Evolutionary conservation across 2,888 invertebrate genomes (phyloP), one percentile per base, ranked within the genome.

Genomic region (Acleris laterana): DNA sequence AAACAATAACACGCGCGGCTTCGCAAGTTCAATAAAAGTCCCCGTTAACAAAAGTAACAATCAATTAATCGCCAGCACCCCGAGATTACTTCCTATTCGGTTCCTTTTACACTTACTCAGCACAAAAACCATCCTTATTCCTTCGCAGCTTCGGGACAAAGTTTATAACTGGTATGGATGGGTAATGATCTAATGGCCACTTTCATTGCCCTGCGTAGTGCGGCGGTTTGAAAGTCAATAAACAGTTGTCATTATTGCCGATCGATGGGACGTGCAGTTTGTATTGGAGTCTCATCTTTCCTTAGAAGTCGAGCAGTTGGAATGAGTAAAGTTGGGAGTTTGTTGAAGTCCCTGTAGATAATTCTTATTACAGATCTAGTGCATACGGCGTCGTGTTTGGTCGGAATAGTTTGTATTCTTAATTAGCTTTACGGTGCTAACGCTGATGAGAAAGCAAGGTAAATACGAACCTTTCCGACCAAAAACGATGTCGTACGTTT

Each of bases 21-120:
- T 42, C 58, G 46, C 56, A 62, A 71, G 63, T 68, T 69, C 75
- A 77, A 81, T 81, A 79, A 79, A 82, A 76, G 74, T 77, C 77
- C 60, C 63, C 76, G 72, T 75, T 77, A 77, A 77, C 77, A 75
- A 77, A 78, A 78, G 80, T 78, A 82, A 84, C 80, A 85, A 84
- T 83, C 81, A 84, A 84, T 84, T 84, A 84, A 80, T 73, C 63
- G 69, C 64, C 69, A 32, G 70, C 69, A 72, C 72, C 74, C 74
- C 72, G 75, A 78, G 74, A 82, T 82, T 78, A 74, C 75, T 79
- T 78, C 71, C 75, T 73, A 65, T 69, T 68, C 56, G 56, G 62
- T 68, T 55, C 62, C 17, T 46, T 7, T 9, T 62, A 65, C 70
- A 56, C 19, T 19, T 64, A 58, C 28, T 20, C 53, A 53, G 44